Evolutionary conservation across 2,888 invertebrate species (phyloP).

Genomic region (Phania funesta): DNA sequence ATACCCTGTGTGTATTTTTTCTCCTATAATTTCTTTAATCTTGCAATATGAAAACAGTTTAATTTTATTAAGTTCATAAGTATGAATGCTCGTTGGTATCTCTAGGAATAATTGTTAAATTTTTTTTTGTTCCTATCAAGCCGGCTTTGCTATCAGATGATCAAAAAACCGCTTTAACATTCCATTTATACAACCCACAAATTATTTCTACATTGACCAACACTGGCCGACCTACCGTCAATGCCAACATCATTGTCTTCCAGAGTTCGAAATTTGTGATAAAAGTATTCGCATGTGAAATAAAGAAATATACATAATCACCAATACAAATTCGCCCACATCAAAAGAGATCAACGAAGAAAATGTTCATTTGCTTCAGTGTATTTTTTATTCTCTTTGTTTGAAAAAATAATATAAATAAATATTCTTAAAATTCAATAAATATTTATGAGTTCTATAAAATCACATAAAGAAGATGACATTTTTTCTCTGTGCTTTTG

Average conservation of each 20-base stretch:
- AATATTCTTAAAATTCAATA: slow-evolving; percentile 78
- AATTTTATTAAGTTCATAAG: slow-evolving; percentile 3
- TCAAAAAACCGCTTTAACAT: slow-evolving; percentile 4
- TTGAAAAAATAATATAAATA: slow-evolving; percentile 57
- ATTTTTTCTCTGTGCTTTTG: slow-evolving; percentile 9
- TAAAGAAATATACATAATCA: slow-evolving; percentile 72
- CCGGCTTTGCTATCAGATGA: slow-evolving; percentile 19
- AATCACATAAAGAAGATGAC: slow-evolving; percentile 57
- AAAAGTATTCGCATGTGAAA: slow-evolving; percentile 78
- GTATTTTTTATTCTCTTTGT: neutral
- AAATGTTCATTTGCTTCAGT: slow-evolving; percentile 22
- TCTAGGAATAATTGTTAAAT: slow-evolving; percentile 25
- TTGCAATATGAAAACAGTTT: slow-evolving; percentile 38
- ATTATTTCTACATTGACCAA: slow-evolving; percentile 39
- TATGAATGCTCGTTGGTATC: neutral
- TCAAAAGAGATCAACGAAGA: slow-evolving; percentile 26
- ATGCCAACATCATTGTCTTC: neutral
- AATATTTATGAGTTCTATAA: slow-evolving; percentile 76
- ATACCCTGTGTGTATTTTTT: too few species aligned
- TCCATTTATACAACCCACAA: slow-evolving; percentile 20
- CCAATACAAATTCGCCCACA: slow-evolving; percentile 69
- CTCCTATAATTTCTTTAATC: too few species aligned
- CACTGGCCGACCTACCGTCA: slow-evolving; percentile 12
- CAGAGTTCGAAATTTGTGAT: slow-evolving; percentile 58
- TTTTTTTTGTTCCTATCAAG: slow-evolving; percentile 1